Evolutionary conservation across 2,113 vertebrate species (phyloP).

Genomic region (Ciconia stormi): DNA sequence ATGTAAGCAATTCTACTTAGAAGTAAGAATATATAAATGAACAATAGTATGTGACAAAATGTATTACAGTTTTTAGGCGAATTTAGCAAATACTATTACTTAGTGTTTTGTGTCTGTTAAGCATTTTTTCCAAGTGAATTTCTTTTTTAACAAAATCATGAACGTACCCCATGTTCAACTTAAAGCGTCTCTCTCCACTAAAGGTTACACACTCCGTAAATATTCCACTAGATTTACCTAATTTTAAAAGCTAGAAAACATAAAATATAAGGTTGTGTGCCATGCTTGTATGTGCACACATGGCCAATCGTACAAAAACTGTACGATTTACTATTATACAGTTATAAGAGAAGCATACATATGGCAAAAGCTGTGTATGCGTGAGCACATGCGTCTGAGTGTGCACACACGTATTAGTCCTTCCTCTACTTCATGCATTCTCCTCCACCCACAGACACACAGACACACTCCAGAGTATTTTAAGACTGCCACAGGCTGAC

Average conservation of each 20-base stretch:
- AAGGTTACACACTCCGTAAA: neutral
- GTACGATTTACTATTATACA: neutral
- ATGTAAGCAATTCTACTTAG: neutral
- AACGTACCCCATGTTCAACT: neutral
- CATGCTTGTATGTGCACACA: neutral
- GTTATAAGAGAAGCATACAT: neutral
- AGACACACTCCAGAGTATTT: neutral
- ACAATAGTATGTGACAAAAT: neutral
- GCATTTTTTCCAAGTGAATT: neutral
- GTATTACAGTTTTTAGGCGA: neutral
- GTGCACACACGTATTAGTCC: accelerated
- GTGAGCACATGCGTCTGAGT: accelerated
- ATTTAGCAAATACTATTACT: neutral
- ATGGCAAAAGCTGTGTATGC: neutral
- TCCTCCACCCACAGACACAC: neutral
- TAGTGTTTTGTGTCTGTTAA: neutral
- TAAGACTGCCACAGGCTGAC: neutral
- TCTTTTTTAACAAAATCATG: neutral
- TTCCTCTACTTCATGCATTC: too few relatives aligned
- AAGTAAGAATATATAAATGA: neutral
- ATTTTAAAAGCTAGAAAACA: neutral
- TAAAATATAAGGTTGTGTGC: neutral
- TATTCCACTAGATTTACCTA: neutral
- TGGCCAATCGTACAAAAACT: neutral
- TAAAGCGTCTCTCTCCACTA: neutral